phyloP scores from a whole-genome alignment of 1,140 invertebrate genomes.

The Rhysida immarginata region DNA sequence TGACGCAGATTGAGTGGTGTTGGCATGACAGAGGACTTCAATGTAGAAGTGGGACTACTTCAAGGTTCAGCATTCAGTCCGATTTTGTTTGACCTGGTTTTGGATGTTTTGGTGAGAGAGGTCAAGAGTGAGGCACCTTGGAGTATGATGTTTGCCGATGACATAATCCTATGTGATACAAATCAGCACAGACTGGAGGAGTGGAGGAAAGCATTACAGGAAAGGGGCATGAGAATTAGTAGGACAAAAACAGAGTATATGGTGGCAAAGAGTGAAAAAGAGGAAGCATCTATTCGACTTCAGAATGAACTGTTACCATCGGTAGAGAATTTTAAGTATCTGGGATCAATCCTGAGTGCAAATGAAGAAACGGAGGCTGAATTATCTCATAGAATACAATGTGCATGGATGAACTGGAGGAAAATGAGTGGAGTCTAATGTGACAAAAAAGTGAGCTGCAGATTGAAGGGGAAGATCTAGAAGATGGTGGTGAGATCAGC shows the following conservation, averaged over 20 bases:
- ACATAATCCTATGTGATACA: not conserved
- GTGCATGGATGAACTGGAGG: not conserved
- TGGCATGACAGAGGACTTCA: not conserved
- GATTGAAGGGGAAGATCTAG: not conserved
- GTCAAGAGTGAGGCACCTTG: not conserved
- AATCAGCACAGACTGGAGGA: not conserved
- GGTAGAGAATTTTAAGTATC: not conserved
- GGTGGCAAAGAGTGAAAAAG: not conserved
- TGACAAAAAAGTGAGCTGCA: not conserved
- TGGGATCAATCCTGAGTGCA: not conserved
- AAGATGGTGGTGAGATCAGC: not conserved
- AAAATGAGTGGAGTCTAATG: not conserved
- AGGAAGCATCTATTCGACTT: not conserved
- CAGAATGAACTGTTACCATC: not conserved
- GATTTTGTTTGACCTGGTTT: not conserved
- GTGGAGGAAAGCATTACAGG: not conserved
- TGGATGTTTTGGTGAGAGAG: not conserved
- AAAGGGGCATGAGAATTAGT: not conserved
- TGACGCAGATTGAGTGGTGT: not conserved
- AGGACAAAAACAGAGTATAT: not conserved
- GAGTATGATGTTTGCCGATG: not conserved
- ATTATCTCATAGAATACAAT: not conserved
- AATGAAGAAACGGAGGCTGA: not conserved
- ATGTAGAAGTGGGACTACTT: not conserved
- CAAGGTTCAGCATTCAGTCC: not conserved